A percentile compares a stretch with the other conserved stretches of the same genome.
phyloP scores from a whole-genome alignment of 2,888 invertebrate species.

The Teinopalpus imperialis region DNA sequence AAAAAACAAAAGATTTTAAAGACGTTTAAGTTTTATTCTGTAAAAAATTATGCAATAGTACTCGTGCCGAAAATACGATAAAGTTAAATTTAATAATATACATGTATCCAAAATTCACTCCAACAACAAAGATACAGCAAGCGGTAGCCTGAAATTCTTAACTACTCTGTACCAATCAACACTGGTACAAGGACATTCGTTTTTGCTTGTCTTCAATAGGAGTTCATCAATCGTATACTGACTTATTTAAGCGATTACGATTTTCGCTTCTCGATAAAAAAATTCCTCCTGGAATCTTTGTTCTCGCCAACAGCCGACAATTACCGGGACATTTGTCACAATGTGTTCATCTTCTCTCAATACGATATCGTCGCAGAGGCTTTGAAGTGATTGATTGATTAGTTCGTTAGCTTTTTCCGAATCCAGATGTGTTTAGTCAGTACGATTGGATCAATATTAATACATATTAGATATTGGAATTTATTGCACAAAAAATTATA shows the following conservation, averaged over 20 bases:
- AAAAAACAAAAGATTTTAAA: no score
- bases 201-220: slow-evolving; percentile 57
- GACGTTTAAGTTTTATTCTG: no score
- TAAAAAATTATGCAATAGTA: no score
- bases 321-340: slow-evolving; percentile 76
- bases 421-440: no score
- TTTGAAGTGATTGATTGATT: slow-evolving; percentile 73
- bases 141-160: no score
- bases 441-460: no score
- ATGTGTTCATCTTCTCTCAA: slow-evolving; percentile 48
- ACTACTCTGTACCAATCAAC: slow-evolving; percentile 45
- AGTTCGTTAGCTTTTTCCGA: slow-evolving; percentile 31
- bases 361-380: slow-evolving; percentile 65
- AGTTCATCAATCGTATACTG: slow-evolving; percentile 67
- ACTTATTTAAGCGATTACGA: slow-evolving; percentile 58
- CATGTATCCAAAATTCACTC: no score
- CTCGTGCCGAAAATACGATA: no score
- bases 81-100: no score
- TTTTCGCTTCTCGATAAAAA: slow-evolving; percentile 45
- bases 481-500: no score
- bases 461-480: no score
- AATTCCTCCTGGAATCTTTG: slow-evolving; percentile 43
- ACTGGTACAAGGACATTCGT: slow-evolving; percentile 47
- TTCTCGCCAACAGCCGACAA: slow-evolving; percentile 61
- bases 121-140: no score